Conservation (phyloP, 1,140 invertebrate species). For the Lepidurus apus region DNA sequence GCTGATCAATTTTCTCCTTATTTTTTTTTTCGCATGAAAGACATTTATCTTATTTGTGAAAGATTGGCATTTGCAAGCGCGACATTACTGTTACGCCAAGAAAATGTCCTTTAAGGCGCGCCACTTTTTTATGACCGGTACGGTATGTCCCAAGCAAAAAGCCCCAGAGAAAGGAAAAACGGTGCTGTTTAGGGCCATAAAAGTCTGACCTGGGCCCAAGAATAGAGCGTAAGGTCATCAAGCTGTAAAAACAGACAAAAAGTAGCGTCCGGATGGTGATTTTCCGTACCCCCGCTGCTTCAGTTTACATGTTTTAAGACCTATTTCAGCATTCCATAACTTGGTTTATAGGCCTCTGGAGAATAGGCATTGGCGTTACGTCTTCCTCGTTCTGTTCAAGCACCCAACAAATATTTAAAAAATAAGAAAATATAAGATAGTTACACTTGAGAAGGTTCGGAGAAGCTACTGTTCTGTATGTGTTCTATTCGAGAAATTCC, state of each 20-base stretch:
- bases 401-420: neutral
- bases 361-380: neutral
- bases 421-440: neutral
- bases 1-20: no score
- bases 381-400: neutral
- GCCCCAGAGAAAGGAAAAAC: neutral
- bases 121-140: neutral
- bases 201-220: slow-evolving; percentile 7
- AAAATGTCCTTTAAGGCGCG: neutral
- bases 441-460: neutral
- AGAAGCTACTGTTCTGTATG: neutral
- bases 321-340: neutral
- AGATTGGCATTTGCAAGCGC: neutral
- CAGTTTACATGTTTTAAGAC: slow-evolving; percentile 16
- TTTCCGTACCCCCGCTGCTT: neutral
- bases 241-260: slow-evolving; percentile 9
- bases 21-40: neutral
- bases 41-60: neutral
- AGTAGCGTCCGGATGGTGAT: neutral
- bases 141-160: neutral
- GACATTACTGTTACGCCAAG: neutral
- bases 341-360: neutral
- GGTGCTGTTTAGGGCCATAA: slow-evolving; percentile 2
- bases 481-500: no score
- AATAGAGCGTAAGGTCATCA: slow-evolving; percentile 3